Base-by-base conservation (phyloP, 2,888 invertebrate genomes). In the Hemicrepidius hirtus region DNA sequence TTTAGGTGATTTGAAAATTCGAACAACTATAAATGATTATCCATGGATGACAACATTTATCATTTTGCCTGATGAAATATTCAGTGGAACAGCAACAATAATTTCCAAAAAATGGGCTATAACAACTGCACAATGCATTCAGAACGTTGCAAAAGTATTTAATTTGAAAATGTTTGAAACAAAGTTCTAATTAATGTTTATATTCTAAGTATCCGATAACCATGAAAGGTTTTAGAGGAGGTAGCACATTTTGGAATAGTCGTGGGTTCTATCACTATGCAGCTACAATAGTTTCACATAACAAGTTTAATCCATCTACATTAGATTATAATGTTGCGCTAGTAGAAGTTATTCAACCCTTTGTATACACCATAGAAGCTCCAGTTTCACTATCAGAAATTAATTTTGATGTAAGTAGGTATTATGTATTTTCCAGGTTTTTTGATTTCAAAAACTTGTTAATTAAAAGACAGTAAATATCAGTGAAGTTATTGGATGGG, bases 11-110 rank as follows among this genome's bases (percentile, higher is more conserved):
- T 20, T n/a, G 13, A 9, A 12, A n/a, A 9, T 16, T 10, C 1
- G 1, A 16, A 32, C 32, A 7, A n/a, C 13, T 6, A 57, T 57
- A 16, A 4, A 0, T 18, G 32, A 63, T 6, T 13, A 64, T 10
- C 64, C 68, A 13, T 68, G 68, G 68, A 59, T 68, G 49, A 1
- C 35, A n/a, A 18, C 68, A 7, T 68, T 68, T 37, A 20, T 68
- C 7, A 35, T 59, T 24, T 40, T 68, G 0, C 59, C 68, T 12
- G 68, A 68, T 6, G 16, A 44, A 12, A 9, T 32, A 7, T 59
- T 68, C 13, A 35, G 59, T 18, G 68, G 68, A 32, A 13, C 21
- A 21, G 68, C 59, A 16, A 6, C 49, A 20, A 68, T 68, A 32
- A 59, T 68, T 20, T 21, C 59, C 1, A 60, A 21, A 16, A 46